Percentiles rank a stretch among this genome's conserved stretches.
phyloP scores from a whole-genome alignment of 2,888 invertebrate genomes.

The Polydrusus cervinus region DNA sequence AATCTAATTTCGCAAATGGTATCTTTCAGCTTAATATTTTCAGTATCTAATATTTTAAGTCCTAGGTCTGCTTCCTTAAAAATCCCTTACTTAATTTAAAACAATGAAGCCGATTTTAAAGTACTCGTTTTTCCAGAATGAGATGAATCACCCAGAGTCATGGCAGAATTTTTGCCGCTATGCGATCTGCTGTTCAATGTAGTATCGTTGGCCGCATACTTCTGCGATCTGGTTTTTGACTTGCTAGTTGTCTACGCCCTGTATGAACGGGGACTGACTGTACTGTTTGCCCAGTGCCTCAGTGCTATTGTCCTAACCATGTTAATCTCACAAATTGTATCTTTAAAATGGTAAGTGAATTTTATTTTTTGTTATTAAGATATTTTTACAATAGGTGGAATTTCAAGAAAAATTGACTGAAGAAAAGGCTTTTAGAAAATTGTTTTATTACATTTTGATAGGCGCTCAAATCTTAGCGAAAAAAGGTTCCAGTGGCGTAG shows the following conservation, averaged over 20 bases:
- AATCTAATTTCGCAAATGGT: neutral
- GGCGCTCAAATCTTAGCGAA: too few species aligned
- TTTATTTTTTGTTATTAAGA: too few species aligned
- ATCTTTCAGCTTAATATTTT: too few species aligned
- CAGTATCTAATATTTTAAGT: too few species aligned
- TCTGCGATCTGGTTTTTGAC: constrained; percentile 93
- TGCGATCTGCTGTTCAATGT: constrained; percentile 95
- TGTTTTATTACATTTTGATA: too few species aligned
- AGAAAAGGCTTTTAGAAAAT: too few species aligned
- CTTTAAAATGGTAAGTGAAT: constrained; percentile 78
- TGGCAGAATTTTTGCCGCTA: constrained; percentile 91
- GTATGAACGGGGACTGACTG: constrained; percentile 78
- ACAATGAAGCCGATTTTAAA: too few species aligned
- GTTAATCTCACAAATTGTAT: constrained; percentile 83
- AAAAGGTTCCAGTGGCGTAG: too few species aligned
- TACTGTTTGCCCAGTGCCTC: constrained; percentile 81
- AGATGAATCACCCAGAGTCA: constrained; percentile 67
- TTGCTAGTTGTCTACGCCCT: constrained; percentile 89
- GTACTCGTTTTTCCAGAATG: constrained; percentile 61
- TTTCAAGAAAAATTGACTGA: too few species aligned
- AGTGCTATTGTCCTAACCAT: constrained; percentile 83
- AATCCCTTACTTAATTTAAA: too few species aligned
- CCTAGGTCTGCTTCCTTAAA: too few species aligned
- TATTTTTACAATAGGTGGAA: too few species aligned
- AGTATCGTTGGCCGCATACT: constrained; percentile 90